Conservation (phyloP, 2,113 vertebrate species). For the Pseudorhombus dupliciocellatus region DNA sequence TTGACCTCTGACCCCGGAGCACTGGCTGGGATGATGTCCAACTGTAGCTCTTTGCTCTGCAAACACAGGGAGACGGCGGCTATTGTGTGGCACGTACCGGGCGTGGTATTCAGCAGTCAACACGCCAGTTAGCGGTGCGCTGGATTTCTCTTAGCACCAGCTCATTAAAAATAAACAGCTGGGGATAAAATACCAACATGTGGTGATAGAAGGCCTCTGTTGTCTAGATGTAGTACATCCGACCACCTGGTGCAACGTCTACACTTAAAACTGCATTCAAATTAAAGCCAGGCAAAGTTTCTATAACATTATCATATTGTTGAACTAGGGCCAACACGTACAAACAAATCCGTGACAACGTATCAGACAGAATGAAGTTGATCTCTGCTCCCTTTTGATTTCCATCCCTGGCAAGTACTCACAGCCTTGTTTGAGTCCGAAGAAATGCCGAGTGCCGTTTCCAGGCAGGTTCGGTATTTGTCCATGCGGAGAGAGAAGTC, state of each 20-base stretch:
- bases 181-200: neutral
- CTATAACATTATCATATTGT: neutral
- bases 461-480: slow-evolving; percentile 96
- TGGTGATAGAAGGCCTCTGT: neutral
- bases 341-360: neutral
- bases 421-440: slow-evolving; percentile 98
- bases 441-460: slow-evolving; percentile 97
- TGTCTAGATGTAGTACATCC: neutral
- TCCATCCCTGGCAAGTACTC: slow-evolving; percentile 63
- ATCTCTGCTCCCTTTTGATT: neutral
- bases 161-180: slow-evolving; percentile 19
- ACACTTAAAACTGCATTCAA: neutral
- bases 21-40: slow-evolving; percentile 97
- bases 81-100: slow-evolving; percentile 22
- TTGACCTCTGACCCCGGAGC: slow-evolving; percentile 97
- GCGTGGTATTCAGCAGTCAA: slow-evolving; percentile 16
- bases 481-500: slow-evolving; percentile 99
- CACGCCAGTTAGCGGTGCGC: neutral
- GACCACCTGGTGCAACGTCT: neutral
- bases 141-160: slow-evolving; percentile 22
- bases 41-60: slow-evolving; percentile 96
- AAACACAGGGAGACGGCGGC: slow-evolving; percentile 46
- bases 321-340: neutral
- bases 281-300: neutral
- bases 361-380: neutral